Evolutionary conservation across 1,140 invertebrate species (phyloP), one percentile per base, ranked within the genome.

Genomic region (Lepidurus apus): DNA sequence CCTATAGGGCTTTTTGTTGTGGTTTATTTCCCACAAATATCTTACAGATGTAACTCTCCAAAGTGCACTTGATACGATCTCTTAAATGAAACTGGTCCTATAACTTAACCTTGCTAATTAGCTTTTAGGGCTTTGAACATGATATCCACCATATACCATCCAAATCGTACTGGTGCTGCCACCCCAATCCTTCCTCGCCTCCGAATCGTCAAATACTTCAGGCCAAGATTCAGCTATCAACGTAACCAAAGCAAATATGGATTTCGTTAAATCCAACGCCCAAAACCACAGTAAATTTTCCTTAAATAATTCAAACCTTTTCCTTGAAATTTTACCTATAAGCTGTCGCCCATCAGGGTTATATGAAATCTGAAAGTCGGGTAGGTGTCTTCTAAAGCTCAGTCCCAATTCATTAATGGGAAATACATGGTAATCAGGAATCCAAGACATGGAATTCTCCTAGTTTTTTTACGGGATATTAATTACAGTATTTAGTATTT

Each of bases 161-260:
- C 3, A 96, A 82, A 83, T 95, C 90, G 82, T 94, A 94, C 79
- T 93, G 87, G 45, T 93, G 92, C 21, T 89, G 86, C 94, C 95
- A 96, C 89, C 89, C 95, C 95, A 98, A 83, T 97, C 95, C 21
- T 86, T 85, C n/a, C 93, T 87, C 0, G 96, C 95, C 79, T 91
- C 91, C n/a, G 87, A 90, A 84, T 97, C 95, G 82, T 97, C 95
- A 82, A 98, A 93, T 1, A 93, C 91, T 87, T 94, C 89, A 0
- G 95, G 95, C 95, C 95, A 98, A 0, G 90, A 90, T 83, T 97
- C 94, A 80, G 95, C 95, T 95, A 84, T 81, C 88, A 85, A 65
- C 76, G 79, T 42, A 74, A 80, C 77, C 65, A 76, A 80, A n/a
- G n/a, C 80, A 74, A n/a, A n/a, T n/a, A n/a, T n/a, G n/a, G n/a